Evolutionary conservation across 2,113 vertebrate species (phyloP), one percentile per base, ranked within the genome.

Genomic region (Henicopernis longicauda): DNA sequence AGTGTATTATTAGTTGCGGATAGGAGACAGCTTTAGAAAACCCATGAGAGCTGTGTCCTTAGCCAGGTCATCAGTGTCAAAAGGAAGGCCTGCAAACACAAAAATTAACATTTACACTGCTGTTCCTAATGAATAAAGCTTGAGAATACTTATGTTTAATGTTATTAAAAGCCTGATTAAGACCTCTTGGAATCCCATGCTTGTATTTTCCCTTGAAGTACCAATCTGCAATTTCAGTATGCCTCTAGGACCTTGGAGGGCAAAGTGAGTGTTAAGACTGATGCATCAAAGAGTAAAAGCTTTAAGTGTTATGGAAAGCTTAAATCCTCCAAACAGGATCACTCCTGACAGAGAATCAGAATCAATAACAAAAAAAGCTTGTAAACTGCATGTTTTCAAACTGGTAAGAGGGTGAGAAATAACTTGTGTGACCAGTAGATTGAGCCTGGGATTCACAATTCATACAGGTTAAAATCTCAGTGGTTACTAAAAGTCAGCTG

Each of bases 81-180:
- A 45, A 66, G 54, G 27, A 76, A 87, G 34, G 72, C 11, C 29
- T 36, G 16, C 29, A 90, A 85, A 87, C 16, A 61, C 27, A 80
- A 69, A 89, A 82, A 66, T 49, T 65, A 73, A 65, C 15, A 13
- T 63, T 61, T 61, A 67, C 61, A 62, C 3, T 8, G 16, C 9
- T 23, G 8, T n/a, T 85, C 44, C 22, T 84, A 79, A 87, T 74
- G 73, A n/a, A 61, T 52, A 72, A 84, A 76, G n/a, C 66, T 87
- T 86, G 57, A 72, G 61, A 65, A 47, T 82, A 70, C 71, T 89
- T 93, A 71, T 47, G 38, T 62, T 84, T 70, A 69, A 69, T 1
- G 6, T 72, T 74, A 93, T 89, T 89, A 92, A 91, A 93, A 95
- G 18, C n/a, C 58, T 84, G 70, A 87, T 40, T 83, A 73, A 95